Base-by-base conservation (phyloP, 35 echinoderm and acorn worm species). In the Holothuria glaberrima region DNA sequence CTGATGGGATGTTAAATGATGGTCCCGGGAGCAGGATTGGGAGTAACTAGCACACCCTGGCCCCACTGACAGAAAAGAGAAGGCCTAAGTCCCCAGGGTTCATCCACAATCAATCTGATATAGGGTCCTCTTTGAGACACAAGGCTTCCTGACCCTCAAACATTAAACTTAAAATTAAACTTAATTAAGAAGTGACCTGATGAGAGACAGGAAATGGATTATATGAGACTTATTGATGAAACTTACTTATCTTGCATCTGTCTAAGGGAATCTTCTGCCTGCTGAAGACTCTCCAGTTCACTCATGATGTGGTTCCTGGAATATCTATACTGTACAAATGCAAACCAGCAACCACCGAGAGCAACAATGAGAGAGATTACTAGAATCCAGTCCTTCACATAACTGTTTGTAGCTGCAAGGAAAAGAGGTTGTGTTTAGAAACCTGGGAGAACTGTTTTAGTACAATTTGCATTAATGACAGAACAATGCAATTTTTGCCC, bases 171-270 rank as follows among this genome's bases (percentile, higher is more conserved):
- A 2, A n/a, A 2, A 21, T n/a, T n/a, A n/a, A n/a, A n/a, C n/a
- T n/a, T n/a, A n/a, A n/a, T n/a, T n/a, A n/a, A n/a, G n/a, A n/a
- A n/a, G n/a, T n/a, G n/a, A n/a, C n/a, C n/a, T n/a, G n/a, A n/a
- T n/a, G n/a, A n/a, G n/a, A n/a, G n/a, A n/a, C n/a, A n/a, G n/a
- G n/a, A n/a, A n/a, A n/a, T n/a, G n/a, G n/a, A n/a, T n/a, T 65
- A 5, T 29, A 65, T 41, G 36, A 7, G 36, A 41, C 7, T 41
- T 41, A 4, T 41, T 4, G 36, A n/a, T 16, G 29, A 2, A 9
- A 82, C 90, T 84, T 89, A 98, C 96, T 94, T 98, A 82, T 94
- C 96, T 86, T 98, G 96, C 34, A 94, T 79, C n/a, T 98, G 90
- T 33, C 63, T 88, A 31, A 98, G 83, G 18, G 96, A 91, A 33